Base-by-base conservation (phyloP, 2,888 invertebrate species). In the Chaitophorus viminalis region DNA sequence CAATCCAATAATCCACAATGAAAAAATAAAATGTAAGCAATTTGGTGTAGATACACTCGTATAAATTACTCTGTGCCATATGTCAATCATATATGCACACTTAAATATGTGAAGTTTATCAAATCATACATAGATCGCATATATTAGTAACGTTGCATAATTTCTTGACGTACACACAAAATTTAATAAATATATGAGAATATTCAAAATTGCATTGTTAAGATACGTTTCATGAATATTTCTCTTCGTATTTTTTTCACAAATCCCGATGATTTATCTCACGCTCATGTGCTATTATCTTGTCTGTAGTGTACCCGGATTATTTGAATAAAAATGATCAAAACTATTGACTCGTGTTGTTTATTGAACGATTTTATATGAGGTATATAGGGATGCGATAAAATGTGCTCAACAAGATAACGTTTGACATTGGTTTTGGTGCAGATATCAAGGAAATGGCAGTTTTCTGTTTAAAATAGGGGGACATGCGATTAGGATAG, bases 371-470 rank as follows among this genome's bases (percentile, higher is more conserved):
- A 68, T 70, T 25, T 21, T 14, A 5, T 25, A 39, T 11, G 25
- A 36, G 78, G 60, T 60, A 25, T 60, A 33, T 39, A 79, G 17
- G 52, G 6, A 72, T 72, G 8, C 33, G 36, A 74, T 82, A 74
- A 74, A 82, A 82, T 54, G 74, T 74, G 36, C 36, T 74, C 25
- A 52, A 36, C 74, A 36, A 33, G 52, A 46, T 70, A 82, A 83
- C 74, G 54, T 36, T 60, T n/a, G n/a, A 82, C 33, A 72, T 60
- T 36, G 74, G 36, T 54, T 72, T 78, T 18, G 29, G 46, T 46
- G 72, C 1, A 29, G 25, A 65, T 25, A 65, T n/a, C 65, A n/a
- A n/a, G 29, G n/a, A 65, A 60, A 60, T 75, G 29, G n/a, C 9
- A 39, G 54, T 75, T 14, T 14, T 17, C 39, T 39, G 60, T 75